Evolutionary conservation across 2,888 invertebrate genomes (phyloP).

Genomic region (Stratiomys singularior): DNA sequence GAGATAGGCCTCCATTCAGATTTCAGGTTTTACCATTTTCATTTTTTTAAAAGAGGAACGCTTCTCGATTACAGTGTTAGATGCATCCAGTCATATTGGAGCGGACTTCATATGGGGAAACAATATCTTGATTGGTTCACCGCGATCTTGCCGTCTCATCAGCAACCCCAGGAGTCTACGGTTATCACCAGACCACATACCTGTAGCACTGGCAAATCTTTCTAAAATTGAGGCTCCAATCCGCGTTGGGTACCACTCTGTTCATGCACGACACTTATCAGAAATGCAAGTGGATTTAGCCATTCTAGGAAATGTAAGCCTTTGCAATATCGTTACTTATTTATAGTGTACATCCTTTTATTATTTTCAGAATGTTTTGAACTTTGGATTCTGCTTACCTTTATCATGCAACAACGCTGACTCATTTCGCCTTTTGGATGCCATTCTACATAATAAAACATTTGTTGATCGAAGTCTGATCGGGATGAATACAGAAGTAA

Average conservation of each 20-base stretch:
- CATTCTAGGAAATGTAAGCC: slow-evolving; percentile 44
- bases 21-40: no score
- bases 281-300: slow-evolving; percentile 48
- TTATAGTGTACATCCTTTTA: no score
- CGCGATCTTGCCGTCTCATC: slow-evolving; percentile 45
- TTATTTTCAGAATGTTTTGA: slow-evolving; percentile 50
- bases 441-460: slow-evolving; percentile 45
- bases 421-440: slow-evolving; percentile 41
- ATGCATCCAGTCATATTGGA: slow-evolving; percentile 49
- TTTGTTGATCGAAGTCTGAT: slow-evolving; percentile 48
- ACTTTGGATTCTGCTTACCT: slow-evolving; percentile 53
- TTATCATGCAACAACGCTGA: slow-evolving; percentile 48
- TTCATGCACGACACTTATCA: slow-evolving; percentile 47
- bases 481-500: slow-evolving; percentile 46
- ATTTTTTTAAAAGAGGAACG: no score
- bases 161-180: slow-evolving; percentile 25
- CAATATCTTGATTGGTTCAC: slow-evolving; percentile 48
- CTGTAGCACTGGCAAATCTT: slow-evolving; percentile 34
- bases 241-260: slow-evolving; percentile 41
- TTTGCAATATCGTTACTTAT: no score
- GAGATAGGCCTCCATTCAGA: no score
- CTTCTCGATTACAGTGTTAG: slow-evolving; percentile 42
- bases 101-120: slow-evolving; percentile 51
- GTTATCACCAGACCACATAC: slow-evolving; percentile 28
- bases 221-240: slow-evolving; percentile 48